Evolutionary conservation across 2,888 invertebrate species (phyloP).

Genomic region (Meandrusa payeni): DNA sequence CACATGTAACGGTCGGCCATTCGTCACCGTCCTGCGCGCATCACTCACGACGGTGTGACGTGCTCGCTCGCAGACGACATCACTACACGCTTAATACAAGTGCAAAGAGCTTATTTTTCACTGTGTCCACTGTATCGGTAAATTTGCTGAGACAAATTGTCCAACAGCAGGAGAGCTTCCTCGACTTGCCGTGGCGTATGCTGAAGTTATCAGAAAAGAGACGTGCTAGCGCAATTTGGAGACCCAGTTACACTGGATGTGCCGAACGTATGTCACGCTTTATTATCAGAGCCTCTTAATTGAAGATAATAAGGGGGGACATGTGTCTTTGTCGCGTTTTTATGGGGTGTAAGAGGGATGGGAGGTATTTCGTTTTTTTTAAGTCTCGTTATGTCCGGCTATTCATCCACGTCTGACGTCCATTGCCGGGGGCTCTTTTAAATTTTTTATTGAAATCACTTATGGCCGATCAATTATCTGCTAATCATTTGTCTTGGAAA

Average conservation of each 20-base stretch:
- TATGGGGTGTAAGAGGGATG: constrained; percentile 69
- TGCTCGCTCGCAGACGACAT: constrained; percentile 31
- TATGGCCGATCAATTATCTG: constrained; percentile 17
- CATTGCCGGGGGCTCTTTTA: constrained; percentile 28
- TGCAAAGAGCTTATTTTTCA: constrained; percentile 39
- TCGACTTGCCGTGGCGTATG: constrained; percentile 26
- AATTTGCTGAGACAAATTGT: constrained; percentile 42
- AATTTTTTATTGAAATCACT: constrained; percentile 26
- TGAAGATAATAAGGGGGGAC: constrained; percentile 78
- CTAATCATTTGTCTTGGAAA: constrained; percentile 19
- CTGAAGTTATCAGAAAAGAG: constrained; percentile 15
- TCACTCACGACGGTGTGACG: constrained; percentile 58
- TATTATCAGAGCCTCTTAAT: constrained; percentile 77
- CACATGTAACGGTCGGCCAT: constrained; percentile 63
- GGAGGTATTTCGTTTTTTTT: constrained; percentile 55
- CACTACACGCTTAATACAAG: constrained; percentile 29
- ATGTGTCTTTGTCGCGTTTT: constrained; percentile 78
- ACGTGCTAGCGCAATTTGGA: constrained; percentile 12
- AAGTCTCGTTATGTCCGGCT: constrained; percentile 56
- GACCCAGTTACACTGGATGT: constrained; percentile 43
- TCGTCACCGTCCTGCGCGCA: constrained; percentile 58
- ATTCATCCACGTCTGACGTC: constrained; percentile 60
- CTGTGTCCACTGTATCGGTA: constrained; percentile 26
- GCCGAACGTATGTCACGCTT: constrained; percentile 69
- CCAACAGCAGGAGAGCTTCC: constrained; percentile 45